Conservation (phyloP, 1,140 invertebrate species). For the Drosophila pallidifrons region DNA sequence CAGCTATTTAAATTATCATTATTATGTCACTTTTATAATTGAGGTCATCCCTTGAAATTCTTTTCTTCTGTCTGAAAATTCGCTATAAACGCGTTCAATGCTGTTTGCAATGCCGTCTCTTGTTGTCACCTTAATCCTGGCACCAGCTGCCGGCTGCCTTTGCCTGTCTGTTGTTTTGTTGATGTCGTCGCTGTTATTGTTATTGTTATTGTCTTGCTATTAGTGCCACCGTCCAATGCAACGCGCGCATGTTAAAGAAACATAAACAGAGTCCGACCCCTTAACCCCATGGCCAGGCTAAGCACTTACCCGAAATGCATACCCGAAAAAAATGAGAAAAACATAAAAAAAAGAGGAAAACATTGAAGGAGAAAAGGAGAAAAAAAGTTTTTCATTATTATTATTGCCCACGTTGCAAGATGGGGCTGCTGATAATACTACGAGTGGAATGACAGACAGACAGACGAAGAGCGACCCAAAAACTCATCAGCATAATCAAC, state of each 20-base stretch:
- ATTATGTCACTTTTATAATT: background rate
- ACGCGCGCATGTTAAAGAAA: slow-evolving; percentile 49
- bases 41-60: background rate
- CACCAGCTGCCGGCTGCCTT: slow-evolving; percentile 30
- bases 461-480: slow-evolving; percentile 48
- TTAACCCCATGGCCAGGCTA: slow-evolving; percentile 24
- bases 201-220: slow-evolving; percentile 37
- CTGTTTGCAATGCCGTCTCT: background rate
- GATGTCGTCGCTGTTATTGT: slow-evolving; percentile 13
- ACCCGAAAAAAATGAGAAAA: slow-evolving; percentile 30
- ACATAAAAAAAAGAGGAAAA: slow-evolving; percentile 8
- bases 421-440: slow-evolving; percentile 50
- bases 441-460: slow-evolving; percentile 36
- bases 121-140: slow-evolving; percentile 5
- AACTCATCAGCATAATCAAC: slow-evolving; percentile 62
- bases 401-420: slow-evolving; percentile 57
- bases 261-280: slow-evolving; percentile 40
- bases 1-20: background rate
- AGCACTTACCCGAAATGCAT: slow-evolving; percentile 44
- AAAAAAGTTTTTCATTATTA: slow-evolving; percentile 54
- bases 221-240: slow-evolving; percentile 32
- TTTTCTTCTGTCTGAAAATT: background rate
- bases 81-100: slow-evolving; percentile 7
- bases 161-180: slow-evolving; percentile 1
- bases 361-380: slow-evolving; percentile 15